Conservation (phyloP, 1,140 invertebrate genomes). For the Argopecten irradians region DNA sequence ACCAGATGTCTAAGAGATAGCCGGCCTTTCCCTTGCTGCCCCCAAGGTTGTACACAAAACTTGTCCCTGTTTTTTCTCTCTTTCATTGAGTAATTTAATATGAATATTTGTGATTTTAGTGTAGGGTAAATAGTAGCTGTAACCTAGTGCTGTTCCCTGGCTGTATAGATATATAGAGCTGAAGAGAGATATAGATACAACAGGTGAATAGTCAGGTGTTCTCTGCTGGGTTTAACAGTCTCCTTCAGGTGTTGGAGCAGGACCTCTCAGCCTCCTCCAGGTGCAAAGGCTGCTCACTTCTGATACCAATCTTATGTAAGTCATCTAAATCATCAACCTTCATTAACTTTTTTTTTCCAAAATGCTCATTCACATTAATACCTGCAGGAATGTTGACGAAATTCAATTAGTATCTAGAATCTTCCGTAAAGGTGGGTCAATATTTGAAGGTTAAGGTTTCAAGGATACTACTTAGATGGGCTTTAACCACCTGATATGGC, state of each 20-base stretch:
- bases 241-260: neutral
- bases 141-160: neutral
- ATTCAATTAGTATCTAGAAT: no score
- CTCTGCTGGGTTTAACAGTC: neutral
- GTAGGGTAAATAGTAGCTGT: neutral
- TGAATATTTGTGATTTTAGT: neutral
- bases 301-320: neutral
- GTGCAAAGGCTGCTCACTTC: neutral
- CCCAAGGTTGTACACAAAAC: neutral
- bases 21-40: neutral
- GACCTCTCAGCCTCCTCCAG: no score
- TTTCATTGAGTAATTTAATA: neutral
- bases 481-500: no score
- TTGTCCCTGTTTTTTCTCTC: slow-evolving; percentile 1
- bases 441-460: no score
- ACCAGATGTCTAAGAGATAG: slow-evolving; percentile 21
- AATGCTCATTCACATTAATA: no score
- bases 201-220: neutral
- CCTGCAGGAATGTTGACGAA: no score
- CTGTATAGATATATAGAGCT: neutral
- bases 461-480: no score
- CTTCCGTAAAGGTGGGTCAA: no score
- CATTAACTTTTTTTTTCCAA: no score
- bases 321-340: neutral
- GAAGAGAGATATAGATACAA: neutral